A percentile compares a stretch with the other conserved stretches of the same genome.
Conservation (phyloP, 2,888 invertebrate species). For the Hypselothyrea guttata region DNA sequence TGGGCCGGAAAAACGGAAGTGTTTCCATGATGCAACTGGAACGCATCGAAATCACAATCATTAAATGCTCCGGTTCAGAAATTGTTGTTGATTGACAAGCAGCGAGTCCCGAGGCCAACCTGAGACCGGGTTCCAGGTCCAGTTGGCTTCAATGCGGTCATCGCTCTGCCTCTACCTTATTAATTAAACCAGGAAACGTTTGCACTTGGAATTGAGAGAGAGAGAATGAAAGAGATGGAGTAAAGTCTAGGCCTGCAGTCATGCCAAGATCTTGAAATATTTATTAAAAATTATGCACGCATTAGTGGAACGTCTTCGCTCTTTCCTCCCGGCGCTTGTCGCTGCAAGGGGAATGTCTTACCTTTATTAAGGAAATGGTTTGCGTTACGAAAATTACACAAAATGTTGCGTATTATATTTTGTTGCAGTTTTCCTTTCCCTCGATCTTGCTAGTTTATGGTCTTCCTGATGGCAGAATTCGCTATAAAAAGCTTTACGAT, state of each 20-base stretch:
- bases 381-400: constrained; percentile 63
- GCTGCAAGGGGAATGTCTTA: constrained; percentile 29
- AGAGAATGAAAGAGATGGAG: neutral
- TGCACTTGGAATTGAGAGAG: too few species aligned
- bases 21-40: constrained; percentile 35
- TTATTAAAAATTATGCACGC: constrained; percentile 78
- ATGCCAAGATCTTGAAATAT: constrained; percentile 70
- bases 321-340: neutral
- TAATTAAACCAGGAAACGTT: constrained; percentile 80
- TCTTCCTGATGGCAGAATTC: constrained; percentile 55
- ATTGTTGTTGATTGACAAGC: constrained; percentile 75
- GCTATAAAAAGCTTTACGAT: constrained; percentile 58
- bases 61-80: constrained; percentile 39
- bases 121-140: neutral
- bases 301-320: constrained; percentile 52
- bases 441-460: constrained; percentile 58
- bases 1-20: constrained; percentile 71
- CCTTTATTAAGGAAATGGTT: constrained; percentile 71
- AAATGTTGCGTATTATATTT: constrained; percentile 67
- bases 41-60: constrained; percentile 61
- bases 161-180: constrained; percentile 49
- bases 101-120: constrained; percentile 16
- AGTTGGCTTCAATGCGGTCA: constrained; percentile 18
- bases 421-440: constrained; percentile 10
- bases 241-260: constrained; percentile 33